Percentiles rank a stretch among this genome's conserved stretches.
Conservation (phyloP, 1,140 invertebrate species). For the Drosophila melanogaster region DNA sequence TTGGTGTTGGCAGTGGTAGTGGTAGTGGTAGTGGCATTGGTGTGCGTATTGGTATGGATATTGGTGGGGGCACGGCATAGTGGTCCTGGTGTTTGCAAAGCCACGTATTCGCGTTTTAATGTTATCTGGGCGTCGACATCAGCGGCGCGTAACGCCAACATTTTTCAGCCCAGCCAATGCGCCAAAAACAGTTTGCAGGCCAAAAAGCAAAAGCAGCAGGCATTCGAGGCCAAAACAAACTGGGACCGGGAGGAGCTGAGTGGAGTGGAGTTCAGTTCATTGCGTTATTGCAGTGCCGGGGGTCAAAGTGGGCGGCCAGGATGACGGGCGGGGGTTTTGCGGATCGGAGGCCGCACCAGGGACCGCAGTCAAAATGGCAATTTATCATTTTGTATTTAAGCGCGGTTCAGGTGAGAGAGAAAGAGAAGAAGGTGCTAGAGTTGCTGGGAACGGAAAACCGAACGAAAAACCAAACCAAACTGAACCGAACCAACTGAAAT, state of each 20-base stretch:
- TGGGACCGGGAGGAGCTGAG: slow-evolving; percentile 6
- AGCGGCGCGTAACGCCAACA: slow-evolving; percentile 66
- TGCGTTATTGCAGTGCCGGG: slow-evolving; percentile 39
- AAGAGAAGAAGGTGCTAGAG: background rate
- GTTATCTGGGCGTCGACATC: slow-evolving; percentile 78
- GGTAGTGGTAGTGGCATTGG: background rate
- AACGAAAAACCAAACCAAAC: slow-evolving; percentile 57
- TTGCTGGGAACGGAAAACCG: slow-evolving; percentile 20
- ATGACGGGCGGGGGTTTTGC: background rate
- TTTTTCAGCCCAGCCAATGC: slow-evolving; percentile 65
- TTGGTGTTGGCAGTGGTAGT: slow-evolving; percentile 21
- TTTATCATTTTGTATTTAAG: slow-evolving; percentile 83
- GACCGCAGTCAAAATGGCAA: slow-evolving; percentile 77
- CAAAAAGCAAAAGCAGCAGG: slow-evolving; percentile 37
- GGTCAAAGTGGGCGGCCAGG: slow-evolving; percentile 27
- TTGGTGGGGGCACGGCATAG: slow-evolving; percentile 6
- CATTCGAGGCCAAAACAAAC: slow-evolving; percentile 46
- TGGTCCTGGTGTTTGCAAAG: slow-evolving; percentile 38
- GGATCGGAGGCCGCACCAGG: slow-evolving; percentile 26
- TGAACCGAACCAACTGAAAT: slow-evolving; percentile 62
- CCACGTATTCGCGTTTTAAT: slow-evolving; percentile 58
- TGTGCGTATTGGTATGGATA: slow-evolving; percentile 19
- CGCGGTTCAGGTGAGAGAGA: slow-evolving; percentile 56
- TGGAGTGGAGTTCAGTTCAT: slow-evolving; percentile 31
- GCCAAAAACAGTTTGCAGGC: slow-evolving; percentile 60